phyloP scores from a whole-genome alignment of 2,888 invertebrate species.

The Hypomecis atomaria region DNA sequence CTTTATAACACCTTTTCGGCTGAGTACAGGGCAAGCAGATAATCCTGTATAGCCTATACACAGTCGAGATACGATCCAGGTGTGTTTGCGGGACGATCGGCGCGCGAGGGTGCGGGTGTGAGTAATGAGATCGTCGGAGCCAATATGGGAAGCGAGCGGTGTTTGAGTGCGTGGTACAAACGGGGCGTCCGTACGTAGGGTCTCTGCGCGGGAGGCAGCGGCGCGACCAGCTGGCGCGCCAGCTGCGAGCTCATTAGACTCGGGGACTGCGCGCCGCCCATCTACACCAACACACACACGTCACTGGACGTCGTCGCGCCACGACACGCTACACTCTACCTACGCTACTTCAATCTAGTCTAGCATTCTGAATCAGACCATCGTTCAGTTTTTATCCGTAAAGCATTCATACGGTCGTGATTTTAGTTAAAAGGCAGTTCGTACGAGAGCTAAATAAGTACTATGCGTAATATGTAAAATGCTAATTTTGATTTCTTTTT shows the following conservation, averaged over 20 bases:
- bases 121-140: conserved; percentile 50
- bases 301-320: conserved; percentile 41
- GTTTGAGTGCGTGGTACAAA: conserved; percentile 84
- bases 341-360: background rate
- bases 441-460: too few species aligned
- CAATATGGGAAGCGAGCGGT: conserved; percentile 81
- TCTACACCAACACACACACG: conserved; percentile 71
- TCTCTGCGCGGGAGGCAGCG: conserved; percentile 80
- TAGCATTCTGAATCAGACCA: conserved; percentile 5
- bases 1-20: too few species aligned
- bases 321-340: background rate
- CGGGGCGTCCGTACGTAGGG: conserved; percentile 83
- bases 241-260: conserved; percentile 85
- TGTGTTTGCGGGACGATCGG: conserved; percentile 2
- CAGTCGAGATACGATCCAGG: conserved; percentile 25
- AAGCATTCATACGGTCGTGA: background rate
- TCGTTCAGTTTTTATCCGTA: background rate
- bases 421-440: too few species aligned
- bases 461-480: too few species aligned
- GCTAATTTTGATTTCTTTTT: too few species aligned
- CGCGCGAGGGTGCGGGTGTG: conserved; percentile 52
- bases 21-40: too few species aligned
- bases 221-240: conserved; percentile 85
- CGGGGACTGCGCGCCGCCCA: conserved; percentile 64
- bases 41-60: too few species aligned